Conservation (phyloP, 2,888 invertebrate genomes). For the Agelastica alni region DNA sequence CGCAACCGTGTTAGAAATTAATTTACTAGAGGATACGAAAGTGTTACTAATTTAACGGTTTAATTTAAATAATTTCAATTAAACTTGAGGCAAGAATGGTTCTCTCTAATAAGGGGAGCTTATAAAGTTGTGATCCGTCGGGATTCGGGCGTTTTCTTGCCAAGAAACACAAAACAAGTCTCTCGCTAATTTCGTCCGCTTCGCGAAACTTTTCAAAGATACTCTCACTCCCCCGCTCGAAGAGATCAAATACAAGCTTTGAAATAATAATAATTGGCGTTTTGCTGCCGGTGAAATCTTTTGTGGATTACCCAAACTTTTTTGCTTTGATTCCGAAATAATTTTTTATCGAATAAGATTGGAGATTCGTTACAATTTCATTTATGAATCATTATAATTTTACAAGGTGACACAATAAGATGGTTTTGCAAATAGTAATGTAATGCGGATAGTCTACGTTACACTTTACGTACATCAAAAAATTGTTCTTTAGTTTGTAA, state of each 20-base stretch:
- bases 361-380: not conserved
- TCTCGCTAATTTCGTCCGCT: constrained; percentile 28
- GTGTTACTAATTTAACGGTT: constrained; percentile 24
- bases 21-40: constrained; percentile 20
- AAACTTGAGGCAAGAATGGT: constrained; percentile 34
- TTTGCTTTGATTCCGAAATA: not conserved
- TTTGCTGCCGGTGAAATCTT: constrained; percentile 6
- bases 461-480: no score
- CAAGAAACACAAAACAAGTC: constrained; percentile 30
- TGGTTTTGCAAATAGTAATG: not conserved
- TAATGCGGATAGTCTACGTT: not conserved
- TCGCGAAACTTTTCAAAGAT: constrained; percentile 16
- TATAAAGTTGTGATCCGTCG: constrained; percentile 31
- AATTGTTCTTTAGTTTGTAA: no score
- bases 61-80: constrained; percentile 43
- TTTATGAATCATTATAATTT: not conserved
- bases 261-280: constrained; percentile 14
- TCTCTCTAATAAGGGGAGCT: constrained; percentile 30
- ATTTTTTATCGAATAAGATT: no score
- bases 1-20: constrained; percentile 21
- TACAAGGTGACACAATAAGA: not conserved
- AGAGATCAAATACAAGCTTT: constrained; percentile 19
- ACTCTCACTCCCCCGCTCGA: constrained; percentile 7
- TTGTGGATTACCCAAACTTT: constrained; percentile 6
- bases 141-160: constrained; percentile 22